These are phyloP conservation scores for Rhopilema esculentum DNA, from an alignment of 30 jellyfish, hydroid and myxozoan species.

Conservation along the genomic window DNA sequence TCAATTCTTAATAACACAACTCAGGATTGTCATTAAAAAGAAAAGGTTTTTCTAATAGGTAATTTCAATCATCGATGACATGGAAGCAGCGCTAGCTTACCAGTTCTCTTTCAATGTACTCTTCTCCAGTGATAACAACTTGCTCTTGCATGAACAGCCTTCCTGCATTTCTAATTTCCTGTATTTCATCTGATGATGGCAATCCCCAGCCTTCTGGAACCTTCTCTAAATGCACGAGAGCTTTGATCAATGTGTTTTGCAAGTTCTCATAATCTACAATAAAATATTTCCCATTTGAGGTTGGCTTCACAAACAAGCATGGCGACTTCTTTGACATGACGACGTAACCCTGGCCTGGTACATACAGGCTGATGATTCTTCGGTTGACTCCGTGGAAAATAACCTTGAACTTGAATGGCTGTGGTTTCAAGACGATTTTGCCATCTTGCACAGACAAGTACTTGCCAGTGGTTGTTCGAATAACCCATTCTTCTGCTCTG, in stretches of 20 bases:
- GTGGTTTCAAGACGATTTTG: slow-evolving; percentile 29
- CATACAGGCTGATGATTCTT: slow-evolving; percentile 57
- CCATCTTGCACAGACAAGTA: slow-evolving; percentile 41
- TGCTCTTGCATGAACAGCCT: slow-evolving; percentile 42
- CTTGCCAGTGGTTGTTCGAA: slow-evolving; percentile 30
- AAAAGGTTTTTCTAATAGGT: background rate
- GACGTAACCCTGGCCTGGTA: slow-evolving; percentile 52
- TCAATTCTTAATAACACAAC: background rate
- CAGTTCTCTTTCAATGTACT: slow-evolving; percentile 43
- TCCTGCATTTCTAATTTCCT: slow-evolving; percentile 28
- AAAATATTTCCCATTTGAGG: slow-evolving; percentile 31
- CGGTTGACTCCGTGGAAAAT: slow-evolving; percentile 59
- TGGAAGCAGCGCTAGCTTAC: background rate
- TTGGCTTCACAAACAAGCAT: slow-evolving; percentile 13
- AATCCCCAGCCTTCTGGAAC: slow-evolving; percentile 49
- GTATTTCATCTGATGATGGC: slow-evolving; percentile 24
- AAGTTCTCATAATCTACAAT: slow-evolving; percentile 40
- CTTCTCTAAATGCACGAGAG: slow-evolving; percentile 39
- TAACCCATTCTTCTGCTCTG: slow-evolving; percentile 62
- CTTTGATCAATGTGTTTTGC: slow-evolving; percentile 32
- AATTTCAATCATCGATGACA: background rate
- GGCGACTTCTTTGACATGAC: slow-evolving; percentile 59
- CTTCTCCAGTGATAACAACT: slow-evolving; percentile 39
- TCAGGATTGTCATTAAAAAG: background rate
- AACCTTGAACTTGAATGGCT: slow-evolving; percentile 63